phyloP scores from a whole-genome alignment of 2,113 vertebrate genomes.

The Carollia perspicillata region DNA sequence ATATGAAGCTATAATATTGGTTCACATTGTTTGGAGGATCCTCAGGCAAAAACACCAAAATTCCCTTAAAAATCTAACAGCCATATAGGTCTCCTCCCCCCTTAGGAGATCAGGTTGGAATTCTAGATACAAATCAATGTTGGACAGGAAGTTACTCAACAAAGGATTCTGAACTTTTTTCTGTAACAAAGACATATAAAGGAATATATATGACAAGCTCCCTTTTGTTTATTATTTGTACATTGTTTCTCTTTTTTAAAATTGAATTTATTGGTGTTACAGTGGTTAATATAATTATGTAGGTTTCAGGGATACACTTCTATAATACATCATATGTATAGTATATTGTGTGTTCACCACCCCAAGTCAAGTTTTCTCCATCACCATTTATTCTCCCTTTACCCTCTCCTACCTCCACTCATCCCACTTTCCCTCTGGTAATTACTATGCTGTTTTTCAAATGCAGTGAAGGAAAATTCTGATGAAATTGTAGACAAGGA shows the following conservation, averaged over 20 bases:
- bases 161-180: background rate
- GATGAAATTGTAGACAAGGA: background rate
- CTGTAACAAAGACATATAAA: background rate
- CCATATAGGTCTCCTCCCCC: accelerated
- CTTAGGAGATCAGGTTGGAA: background rate
- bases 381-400: background rate
- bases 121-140: background rate
- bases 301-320: background rate
- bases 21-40: background rate
- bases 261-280: background rate
- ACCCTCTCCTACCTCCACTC: background rate
- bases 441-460: background rate
- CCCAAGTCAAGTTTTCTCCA: background rate
- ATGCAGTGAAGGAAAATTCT: background rate
- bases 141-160: background rate
- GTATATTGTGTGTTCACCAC: background rate
- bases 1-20: background rate
- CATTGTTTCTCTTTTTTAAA: background rate
- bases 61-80: background rate
- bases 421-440: background rate
- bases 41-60: background rate
- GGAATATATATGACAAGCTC: background rate
- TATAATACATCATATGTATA: background rate
- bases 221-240: background rate
- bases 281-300: background rate